A percentile compares a stretch with the other conserved stretches of the same genome.
Evolutionary conservation across 2,888 invertebrate genomes (phyloP).

Genomic region (Microplitis deprimator): DNA sequence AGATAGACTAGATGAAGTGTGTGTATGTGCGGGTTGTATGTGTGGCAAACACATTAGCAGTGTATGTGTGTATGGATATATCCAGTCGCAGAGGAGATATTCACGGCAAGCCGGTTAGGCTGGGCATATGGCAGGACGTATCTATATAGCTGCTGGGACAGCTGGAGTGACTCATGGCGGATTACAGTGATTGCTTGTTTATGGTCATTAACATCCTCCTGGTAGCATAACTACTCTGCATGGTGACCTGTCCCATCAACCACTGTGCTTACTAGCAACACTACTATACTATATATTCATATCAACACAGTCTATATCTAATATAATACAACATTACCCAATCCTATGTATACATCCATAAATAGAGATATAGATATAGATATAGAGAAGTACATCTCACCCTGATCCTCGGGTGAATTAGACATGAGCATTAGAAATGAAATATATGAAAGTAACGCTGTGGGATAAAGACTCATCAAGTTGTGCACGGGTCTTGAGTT

Average conservation of each 20-base stretch:
- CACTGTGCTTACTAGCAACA: constrained; percentile 39
- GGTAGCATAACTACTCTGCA: constrained; percentile 68
- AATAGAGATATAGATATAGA: not conserved
- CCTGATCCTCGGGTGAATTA: too few species aligned
- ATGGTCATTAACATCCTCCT: constrained; percentile 72
- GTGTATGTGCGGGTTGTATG: not conserved
- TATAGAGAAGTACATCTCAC: too few species aligned
- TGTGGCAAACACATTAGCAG: constrained; percentile 2
- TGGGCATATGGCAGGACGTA: constrained; percentile 68
- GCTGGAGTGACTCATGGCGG: constrained; percentile 71
- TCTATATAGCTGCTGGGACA: constrained; percentile 66
- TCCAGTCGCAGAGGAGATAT: constrained; percentile 33
- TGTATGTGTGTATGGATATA: not conserved
- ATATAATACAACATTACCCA: not conserved
- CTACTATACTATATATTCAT: constrained; percentile 23
- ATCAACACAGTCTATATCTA: constrained; percentile 23
- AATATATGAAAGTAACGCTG: not conserved
- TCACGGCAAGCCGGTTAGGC: constrained; percentile 56
- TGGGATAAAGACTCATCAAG: not conserved
- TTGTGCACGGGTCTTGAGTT: not conserved
- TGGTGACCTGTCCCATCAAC: constrained; percentile 65
- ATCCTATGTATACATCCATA: constrained; percentile 4
- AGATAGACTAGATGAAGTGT: not conserved
- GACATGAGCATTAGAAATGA: not conserved
- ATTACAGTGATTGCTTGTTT: constrained; percentile 72